These are phyloP conservation scores for Chaetogeoica ovagalla DNA, from an alignment of 2,888 invertebrate species.

Conservation along the genomic window DNA sequence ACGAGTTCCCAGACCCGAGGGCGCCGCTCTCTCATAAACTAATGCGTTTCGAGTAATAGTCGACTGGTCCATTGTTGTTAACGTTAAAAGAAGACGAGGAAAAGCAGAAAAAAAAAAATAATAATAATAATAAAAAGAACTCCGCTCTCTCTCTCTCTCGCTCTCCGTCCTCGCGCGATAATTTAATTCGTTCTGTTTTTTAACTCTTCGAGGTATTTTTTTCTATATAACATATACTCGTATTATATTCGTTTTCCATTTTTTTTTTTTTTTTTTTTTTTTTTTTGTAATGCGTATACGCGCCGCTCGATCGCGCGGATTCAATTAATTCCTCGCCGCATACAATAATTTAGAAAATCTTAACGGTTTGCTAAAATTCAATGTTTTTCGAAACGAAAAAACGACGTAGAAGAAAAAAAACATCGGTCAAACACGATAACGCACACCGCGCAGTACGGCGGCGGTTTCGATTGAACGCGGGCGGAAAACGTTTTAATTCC, in stretches of 20 bases:
- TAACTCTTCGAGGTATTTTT: slow-evolving; percentile 26
- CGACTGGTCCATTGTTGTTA: slow-evolving; percentile 34
- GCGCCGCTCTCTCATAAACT: slow-evolving; percentile 41
- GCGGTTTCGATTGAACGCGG: no score
- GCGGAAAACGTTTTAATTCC: no score
- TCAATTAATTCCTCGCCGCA: no score
- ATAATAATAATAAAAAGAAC: not conserved
- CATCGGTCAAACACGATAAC: no score
- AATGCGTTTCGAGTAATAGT: slow-evolving; percentile 39
- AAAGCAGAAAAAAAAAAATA: not conserved
- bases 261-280: slow-evolving; percentile 19
- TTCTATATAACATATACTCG: not conserved
- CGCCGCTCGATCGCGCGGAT: no score
- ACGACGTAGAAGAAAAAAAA: no score
- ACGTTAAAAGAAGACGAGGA: slow-evolving; percentile 10
- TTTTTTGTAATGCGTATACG: not conserved
- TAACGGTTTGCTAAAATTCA: no score
- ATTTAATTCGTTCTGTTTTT: slow-evolving; percentile 42
- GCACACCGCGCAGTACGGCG: no score
- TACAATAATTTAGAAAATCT: no score
- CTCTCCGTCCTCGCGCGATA: slow-evolving; percentile 8
- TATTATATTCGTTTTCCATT: not conserved
- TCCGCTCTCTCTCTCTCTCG: not conserved
- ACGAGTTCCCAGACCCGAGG: slow-evolving; percentile 41
- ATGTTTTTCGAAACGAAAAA: no score